Base-by-base conservation (phyloP, 2,888 invertebrate species). In the Drosophila paranaensis region DNA sequence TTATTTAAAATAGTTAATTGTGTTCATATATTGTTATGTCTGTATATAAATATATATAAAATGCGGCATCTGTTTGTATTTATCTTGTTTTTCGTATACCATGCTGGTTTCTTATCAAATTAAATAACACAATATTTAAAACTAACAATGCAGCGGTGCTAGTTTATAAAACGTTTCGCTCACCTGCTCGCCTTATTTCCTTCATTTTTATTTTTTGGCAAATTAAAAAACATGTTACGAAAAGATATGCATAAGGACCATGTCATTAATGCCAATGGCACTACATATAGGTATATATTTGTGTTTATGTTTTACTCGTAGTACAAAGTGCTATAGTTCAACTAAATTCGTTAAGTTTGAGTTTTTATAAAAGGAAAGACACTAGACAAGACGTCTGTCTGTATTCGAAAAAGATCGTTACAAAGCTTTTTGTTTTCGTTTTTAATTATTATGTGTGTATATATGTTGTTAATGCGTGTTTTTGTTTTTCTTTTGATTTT, bases 51-150 rank as follows among this genome's bases (percentile, higher is more conserved):
- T 81, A 55, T 80, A 87, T 81, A 76, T 80, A 81, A 87, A 89
- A 81, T 75, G 71, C 76, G 55, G 70, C 79, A 81, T 75, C 69
- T 80, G 57, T 55, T 70, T 57, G 51, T 72, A 48, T 48, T 48
- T 62, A n/a, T 50, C 11, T 60, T 37, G 2, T 53, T 54, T 57
- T 42, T 80, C 79, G 89, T 89, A 79, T 87, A 86, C 89, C 81
- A 75, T 75, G 72, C 74, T 76, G 82, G 54, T 61, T 77, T 57
- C 84, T 89, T 84, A 84, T 71, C 35, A 84, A 84, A 84, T 73
- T 84, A 89, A 84, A 84, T 84, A 84, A 84, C 84, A 84, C 85
- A 84, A 84, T 89, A 78, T 77, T 89, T 64, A 81, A 76, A 88
- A 88, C 84, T 85, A 84, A 87, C 89, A 84, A 88, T 84, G 74